Percentiles rank a stretch among this genome's conserved stretches.
These are phyloP conservation scores for Petaurus breviceps DNA, from an alignment of 2,113 vertebrate genomes.

Conservation along the genomic window DNA sequence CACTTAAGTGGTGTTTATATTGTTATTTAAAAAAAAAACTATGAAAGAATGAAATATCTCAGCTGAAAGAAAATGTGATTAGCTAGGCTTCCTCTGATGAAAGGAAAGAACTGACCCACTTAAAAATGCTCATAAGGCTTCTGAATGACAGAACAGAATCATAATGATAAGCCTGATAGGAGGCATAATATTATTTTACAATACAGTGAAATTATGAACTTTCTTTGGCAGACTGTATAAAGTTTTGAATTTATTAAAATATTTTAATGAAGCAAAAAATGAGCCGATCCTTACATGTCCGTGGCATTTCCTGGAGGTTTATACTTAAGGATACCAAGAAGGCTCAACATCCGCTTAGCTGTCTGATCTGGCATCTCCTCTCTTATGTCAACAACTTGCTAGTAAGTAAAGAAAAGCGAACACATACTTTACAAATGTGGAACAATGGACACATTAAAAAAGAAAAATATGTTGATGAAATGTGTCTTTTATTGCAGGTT, in stretches of 20 bases:
- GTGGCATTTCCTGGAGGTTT: constrained; percentile 89
- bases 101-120: constrained; percentile 37
- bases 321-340: constrained; percentile 96
- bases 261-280: constrained; percentile 26
- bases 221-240: neutral
- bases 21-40: constrained; percentile 10
- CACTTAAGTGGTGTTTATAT: neutral
- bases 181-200: constrained; percentile 47
- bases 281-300: constrained; percentile 88
- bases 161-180: neutral
- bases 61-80: constrained; percentile 1
- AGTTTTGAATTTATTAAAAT: constrained; percentile 6
- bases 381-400: constrained; percentile 96
- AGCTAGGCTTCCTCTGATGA: constrained; percentile 26
- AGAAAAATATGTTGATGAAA: constrained; percentile 59
- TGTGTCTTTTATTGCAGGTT: neutral
- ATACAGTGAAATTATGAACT: constrained; percentile 22
- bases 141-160: constrained; percentile 7
- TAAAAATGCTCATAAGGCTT: constrained; percentile 19
- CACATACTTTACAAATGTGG: constrained; percentile 35
- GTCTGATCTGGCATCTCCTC: constrained; percentile 97
- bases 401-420: constrained; percentile 62
- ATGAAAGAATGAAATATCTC: neutral
- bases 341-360: constrained; percentile 92
- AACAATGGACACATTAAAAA: constrained; percentile 59